Conservation (phyloP, 1,140 invertebrate genomes). For the Callitettix versicolor region DNA sequence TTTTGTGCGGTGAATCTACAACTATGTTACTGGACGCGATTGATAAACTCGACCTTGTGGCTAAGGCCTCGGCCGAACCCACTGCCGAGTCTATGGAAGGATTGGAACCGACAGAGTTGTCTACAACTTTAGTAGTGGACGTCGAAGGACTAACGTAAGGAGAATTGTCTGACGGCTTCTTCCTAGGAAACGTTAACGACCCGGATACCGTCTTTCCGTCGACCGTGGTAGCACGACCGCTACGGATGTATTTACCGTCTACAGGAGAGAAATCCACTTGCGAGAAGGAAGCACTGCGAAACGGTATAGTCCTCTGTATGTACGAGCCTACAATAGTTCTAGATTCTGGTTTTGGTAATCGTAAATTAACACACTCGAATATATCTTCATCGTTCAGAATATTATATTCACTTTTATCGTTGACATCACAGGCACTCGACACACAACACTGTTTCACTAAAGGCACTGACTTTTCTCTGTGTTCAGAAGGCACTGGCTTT, state of each 20-base stretch:
- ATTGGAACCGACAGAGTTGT: constrained; percentile 35
- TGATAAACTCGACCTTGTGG: not conserved
- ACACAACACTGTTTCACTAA: no score
- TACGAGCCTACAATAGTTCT: constrained; percentile 44
- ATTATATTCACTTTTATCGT: constrained; percentile 5
- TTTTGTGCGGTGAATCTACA: constrained; percentile 26
- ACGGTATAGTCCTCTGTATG: constrained; percentile 48
- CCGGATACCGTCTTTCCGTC: constrained; percentile 8
- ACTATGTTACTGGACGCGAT: no score
- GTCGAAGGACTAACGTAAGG: constrained; percentile 12
- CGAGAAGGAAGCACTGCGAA: constrained; percentile 71
- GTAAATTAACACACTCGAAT: constrained; percentile 31
- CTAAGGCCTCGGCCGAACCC: constrained; percentile 39
- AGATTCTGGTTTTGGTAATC: constrained; percentile 41
- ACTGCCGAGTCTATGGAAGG: constrained; percentile 48
- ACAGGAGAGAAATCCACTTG: constrained; percentile 55
- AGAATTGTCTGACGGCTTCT: constrained; percentile 19
- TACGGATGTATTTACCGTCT: constrained; percentile 33
- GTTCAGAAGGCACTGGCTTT: no score
- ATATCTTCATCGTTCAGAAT: constrained; percentile 29
- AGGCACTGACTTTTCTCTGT: no score
- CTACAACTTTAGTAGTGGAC: constrained; percentile 9
- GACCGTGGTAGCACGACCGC: constrained; percentile 3
- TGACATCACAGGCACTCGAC: no score
- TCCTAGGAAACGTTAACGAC: constrained; percentile 20